Evolutionary conservation across 2,113 vertebrate species (phyloP).

Genomic region (Oreotrochilus melanogaster): DNA sequence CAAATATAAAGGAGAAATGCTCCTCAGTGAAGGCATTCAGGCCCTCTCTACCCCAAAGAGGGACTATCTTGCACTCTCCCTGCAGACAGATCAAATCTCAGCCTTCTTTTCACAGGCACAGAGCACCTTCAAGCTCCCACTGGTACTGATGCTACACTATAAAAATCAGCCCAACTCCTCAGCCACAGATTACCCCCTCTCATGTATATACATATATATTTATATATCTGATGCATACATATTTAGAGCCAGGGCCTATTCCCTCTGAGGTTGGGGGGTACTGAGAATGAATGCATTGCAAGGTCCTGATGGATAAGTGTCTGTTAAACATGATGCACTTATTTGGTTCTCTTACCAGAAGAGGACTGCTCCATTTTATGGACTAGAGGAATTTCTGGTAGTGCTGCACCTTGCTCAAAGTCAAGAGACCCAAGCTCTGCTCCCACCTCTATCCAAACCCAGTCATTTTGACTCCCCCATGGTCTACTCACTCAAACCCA

Average conservation of each 20-base stretch:
- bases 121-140: background rate
- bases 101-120: background rate
- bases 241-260: background rate
- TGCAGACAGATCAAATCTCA: background rate
- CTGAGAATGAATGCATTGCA: background rate
- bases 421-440: background rate
- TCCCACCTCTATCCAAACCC: background rate
- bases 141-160: background rate
- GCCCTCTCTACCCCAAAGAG: background rate
- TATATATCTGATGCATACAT: too few relatives aligned
- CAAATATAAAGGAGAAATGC: background rate
- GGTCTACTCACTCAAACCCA: background rate
- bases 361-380: background rate
- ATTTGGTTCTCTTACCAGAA: background rate
- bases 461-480: fast-evolving
- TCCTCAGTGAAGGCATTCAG: background rate
- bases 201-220: too few relatives aligned
- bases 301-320: background rate
- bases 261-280: background rate
- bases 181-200: background rate
- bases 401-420: background rate
- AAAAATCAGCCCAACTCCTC: background rate
- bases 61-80: background rate
- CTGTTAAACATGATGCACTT: background rate
- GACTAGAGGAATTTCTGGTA: background rate